A percentile compares a stretch with the other conserved stretches of the same genome.
phyloP scores from a whole-genome alignment of 2,797 vertebrate species.

The Furcifer pardalis region DNA sequence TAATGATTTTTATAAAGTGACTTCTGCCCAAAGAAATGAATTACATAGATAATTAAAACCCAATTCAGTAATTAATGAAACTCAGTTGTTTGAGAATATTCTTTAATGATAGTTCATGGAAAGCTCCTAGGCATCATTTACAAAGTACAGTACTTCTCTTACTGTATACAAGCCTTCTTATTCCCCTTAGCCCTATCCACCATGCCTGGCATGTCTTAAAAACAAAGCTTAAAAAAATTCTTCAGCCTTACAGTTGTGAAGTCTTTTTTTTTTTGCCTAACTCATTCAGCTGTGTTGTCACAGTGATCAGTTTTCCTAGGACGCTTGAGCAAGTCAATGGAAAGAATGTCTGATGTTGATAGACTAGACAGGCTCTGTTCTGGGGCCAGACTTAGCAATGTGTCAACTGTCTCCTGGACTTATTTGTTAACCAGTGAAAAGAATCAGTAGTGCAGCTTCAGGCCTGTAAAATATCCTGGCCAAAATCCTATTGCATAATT shows the following conservation, averaged over 20 bases:
- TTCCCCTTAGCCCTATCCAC: background rate
- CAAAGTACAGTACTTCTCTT: constrained; percentile 38
- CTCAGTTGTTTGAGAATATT: constrained; percentile 15
- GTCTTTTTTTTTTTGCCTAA: constrained; percentile 49
- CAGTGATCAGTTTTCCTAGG: constrained; percentile 11
- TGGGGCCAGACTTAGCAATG: background rate
- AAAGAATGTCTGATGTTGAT: constrained; percentile 19
- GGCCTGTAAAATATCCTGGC: background rate
- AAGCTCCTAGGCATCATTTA: constrained; percentile 56
- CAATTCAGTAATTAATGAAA: constrained; percentile 24
- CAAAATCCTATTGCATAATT: background rate
- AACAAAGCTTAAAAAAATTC: constrained; percentile 29
- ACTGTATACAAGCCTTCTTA: constrained; percentile 47
- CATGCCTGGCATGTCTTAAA: constrained; percentile 39
- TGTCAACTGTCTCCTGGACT: background rate
- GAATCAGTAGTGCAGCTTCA: constrained; percentile 11
- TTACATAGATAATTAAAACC: constrained; percentile 49
- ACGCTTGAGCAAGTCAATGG: background rate
- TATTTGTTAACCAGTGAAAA: constrained; percentile 13
- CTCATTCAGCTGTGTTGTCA: constrained; percentile 34
- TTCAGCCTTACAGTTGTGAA: constrained; percentile 19
- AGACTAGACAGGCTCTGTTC: constrained; percentile 10
- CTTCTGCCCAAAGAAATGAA: constrained; percentile 34
- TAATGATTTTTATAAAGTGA: constrained; percentile 21
- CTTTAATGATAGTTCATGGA: constrained; percentile 19